Base-by-base conservation (phyloP, 2,113 vertebrate genomes). In the Antidorcas marsupialis region DNA sequence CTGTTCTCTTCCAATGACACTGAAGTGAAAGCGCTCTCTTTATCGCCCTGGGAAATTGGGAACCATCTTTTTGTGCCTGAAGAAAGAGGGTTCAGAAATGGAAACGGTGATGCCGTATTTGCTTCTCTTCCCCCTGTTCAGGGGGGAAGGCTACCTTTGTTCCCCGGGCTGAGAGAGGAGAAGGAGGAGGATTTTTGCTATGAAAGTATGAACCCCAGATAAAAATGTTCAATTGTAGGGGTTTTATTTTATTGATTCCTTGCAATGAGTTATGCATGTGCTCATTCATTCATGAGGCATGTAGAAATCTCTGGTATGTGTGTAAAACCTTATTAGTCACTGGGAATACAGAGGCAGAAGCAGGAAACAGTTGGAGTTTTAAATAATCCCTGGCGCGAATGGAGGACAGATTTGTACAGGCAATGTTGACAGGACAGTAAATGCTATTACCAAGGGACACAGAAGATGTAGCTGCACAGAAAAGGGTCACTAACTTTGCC, bases 11-110 rank as follows among this genome's bases (percentile, higher is more conserved):
- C 71, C 67, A 23, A 8, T 45, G 47, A 81, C 57, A 89, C 83
- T 85, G 57, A 96, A 81, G 93, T 47, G 91, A 97, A 97, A 89
- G 81, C 17, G 7, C n/a, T 92, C 67, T 8, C 12, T 91, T 87
- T 95, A 96, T 83, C 52, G 36, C 85, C 74, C 60, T 94, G 93
- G 94, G 96, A 97, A 97, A 97, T 89, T 84, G 62, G 62, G 85
- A 60, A 30, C 86, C 67, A 91, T n/a, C 67, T 57, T 83, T 84
- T 86, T 89, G 55, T 55, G 62, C 45, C 50, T 89, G 78, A 91
- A 97, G 94, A 96, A 97, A 96, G 81, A 12, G 47, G 6, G 2
- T 64, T 96, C 78, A 87, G 81, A 86, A 91, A 93, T 64, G 9
- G 16, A 78, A 92, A 91, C 21, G 13, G 30, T n/a, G 50, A 79